Percentiles rank a stretch among this genome's conserved stretches.
These are phyloP conservation scores for Caprella mutica DNA, from an alignment of 2,888 invertebrate species.

Conservation along the genomic window DNA sequence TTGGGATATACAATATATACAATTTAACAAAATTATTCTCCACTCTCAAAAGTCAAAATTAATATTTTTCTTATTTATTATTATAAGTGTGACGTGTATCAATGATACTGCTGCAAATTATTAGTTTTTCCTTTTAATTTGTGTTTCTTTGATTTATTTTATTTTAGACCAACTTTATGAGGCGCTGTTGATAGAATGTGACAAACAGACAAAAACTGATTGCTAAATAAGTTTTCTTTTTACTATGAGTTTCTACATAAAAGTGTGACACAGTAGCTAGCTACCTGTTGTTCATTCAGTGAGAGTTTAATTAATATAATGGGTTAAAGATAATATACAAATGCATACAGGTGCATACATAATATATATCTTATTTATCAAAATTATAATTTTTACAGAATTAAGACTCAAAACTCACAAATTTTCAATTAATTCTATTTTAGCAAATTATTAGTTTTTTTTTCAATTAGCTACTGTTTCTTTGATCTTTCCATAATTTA, in stretches of 20 bases:
- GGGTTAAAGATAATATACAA: background rate
- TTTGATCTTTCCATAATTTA: no score
- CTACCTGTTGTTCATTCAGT: no score
- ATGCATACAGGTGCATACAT: background rate
- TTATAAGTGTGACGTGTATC: background rate
- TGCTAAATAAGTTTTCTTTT: background rate
- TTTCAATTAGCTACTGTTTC: background rate
- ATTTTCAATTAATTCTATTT: background rate
- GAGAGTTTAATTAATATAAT: no score
- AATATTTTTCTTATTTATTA: background rate
- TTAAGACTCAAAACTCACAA: background rate
- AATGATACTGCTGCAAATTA: no score
- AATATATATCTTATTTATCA: background rate
- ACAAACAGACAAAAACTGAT: no score
- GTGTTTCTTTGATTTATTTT: no score
- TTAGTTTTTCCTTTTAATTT: no score
- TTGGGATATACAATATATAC: background rate
- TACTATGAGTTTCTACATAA: background rate
- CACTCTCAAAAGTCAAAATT: no score
- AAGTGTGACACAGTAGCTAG: no score
- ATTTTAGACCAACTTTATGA: no score
- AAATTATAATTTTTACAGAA: slow-evolving; percentile 1
- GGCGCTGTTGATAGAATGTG: no score
- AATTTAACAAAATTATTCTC: no score
- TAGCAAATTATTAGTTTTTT: background rate